phyloP scores from a whole-genome alignment of 2,888 invertebrate genomes.

The Spisula solida region DNA sequence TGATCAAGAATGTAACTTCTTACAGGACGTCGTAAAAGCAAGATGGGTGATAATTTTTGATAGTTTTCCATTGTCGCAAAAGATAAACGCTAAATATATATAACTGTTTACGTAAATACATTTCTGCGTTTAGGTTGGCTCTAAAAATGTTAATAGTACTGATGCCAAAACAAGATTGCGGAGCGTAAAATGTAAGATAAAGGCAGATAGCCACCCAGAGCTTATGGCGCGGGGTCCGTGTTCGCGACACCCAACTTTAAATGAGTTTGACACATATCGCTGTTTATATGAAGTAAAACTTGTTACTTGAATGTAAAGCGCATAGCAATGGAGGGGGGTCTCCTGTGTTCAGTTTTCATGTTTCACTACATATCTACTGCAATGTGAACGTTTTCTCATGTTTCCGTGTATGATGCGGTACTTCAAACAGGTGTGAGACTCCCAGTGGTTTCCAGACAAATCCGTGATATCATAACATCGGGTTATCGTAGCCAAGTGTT shows the following conservation, averaged over 20 bases:
- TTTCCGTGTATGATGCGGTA: too few relatives aligned
- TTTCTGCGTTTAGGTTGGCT: background rate
- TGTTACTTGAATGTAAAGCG: constrained; percentile 3
- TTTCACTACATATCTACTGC: too few relatives aligned
- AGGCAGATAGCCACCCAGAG: constrained; percentile 37
- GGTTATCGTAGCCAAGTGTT: too few relatives aligned
- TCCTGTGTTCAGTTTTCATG: background rate
- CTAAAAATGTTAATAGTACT: constrained; percentile 33
- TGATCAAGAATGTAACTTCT: background rate
- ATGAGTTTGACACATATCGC: constrained; percentile 29
- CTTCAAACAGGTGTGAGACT: too few relatives aligned
- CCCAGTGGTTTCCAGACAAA: too few relatives aligned
- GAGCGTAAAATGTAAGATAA: constrained; percentile 24
- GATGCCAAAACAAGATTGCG: constrained; percentile 33
- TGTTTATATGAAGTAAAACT: constrained; percentile 1
- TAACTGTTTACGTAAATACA: constrained; percentile 34
- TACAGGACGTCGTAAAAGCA: constrained; percentile 3
- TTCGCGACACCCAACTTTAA: constrained; percentile 40
- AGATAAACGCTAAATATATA: constrained; percentile 27
- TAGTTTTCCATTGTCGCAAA: constrained; percentile 30
- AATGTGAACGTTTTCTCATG: too few relatives aligned
- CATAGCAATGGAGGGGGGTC: background rate
- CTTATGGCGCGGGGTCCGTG: constrained; percentile 18
- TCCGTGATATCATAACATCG: too few relatives aligned
- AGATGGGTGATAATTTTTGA: constrained; percentile 6